Evolutionary conservation across 2,888 invertebrate genomes (phyloP).

Genomic region (Diarsia dahlii): DNA sequence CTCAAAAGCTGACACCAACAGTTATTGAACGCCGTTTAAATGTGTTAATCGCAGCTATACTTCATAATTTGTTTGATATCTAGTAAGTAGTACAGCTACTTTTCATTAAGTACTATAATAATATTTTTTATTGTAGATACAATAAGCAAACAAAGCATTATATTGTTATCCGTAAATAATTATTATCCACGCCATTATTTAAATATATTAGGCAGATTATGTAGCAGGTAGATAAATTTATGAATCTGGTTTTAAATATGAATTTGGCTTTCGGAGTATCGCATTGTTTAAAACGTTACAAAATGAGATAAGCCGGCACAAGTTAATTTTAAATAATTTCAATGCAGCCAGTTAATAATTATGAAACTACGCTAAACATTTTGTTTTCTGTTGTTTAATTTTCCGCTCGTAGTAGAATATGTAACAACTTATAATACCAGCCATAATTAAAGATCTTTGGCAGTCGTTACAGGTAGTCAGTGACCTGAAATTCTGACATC

Average conservation of each 20-base stretch:
- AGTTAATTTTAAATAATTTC: slow-evolving; percentile 9
- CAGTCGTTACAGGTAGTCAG: no score
- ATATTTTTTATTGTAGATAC: no score
- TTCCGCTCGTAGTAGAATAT: not conserved
- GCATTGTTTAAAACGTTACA: slow-evolving; percentile 4
- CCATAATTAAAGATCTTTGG: no score
- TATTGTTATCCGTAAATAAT: not conserved
- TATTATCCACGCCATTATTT: not conserved
- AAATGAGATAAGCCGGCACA: not conserved
- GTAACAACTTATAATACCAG: no score
- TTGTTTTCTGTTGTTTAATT: not conserved
- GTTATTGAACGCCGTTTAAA: not conserved
- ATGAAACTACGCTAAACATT: not conserved
- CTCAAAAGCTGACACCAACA: not conserved
- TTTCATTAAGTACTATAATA: not conserved
- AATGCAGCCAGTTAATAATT: not conserved
- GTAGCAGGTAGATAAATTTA: not conserved
- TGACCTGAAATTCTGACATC: no score
- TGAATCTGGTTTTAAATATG: not conserved
- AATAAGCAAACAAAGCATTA: not conserved
- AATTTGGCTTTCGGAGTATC: not conserved
- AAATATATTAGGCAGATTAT: not conserved
- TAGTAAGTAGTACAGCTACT: not conserved
- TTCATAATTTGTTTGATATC: no score
- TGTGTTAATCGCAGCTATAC: not conserved